Base-by-base conservation (phyloP, 2,797 vertebrate genomes). In the Amniataba percoides region DNA sequence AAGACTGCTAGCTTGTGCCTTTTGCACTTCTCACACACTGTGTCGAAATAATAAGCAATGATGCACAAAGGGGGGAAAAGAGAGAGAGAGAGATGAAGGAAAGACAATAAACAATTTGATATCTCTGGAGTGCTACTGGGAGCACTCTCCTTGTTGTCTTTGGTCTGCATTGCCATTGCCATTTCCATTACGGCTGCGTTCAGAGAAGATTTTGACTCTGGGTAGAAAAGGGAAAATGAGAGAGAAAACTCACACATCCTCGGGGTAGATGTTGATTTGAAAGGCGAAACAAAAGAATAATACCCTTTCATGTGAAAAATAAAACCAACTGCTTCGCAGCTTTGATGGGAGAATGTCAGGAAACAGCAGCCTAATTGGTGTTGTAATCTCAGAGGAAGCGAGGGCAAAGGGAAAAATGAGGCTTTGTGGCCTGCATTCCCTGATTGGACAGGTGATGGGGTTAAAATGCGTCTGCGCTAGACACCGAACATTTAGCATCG, bases 211-310 rank as follows among this genome's bases (percentile, higher is more conserved):
- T 88, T 92, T 62, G 73, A 87, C 61, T 73, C 69, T 78, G 73
- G 78, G 60, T 86, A 74, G 45, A 81, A 59, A 83, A 77, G 67
- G 39, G 67, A 80, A 86, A 86, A 88, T 88, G 83, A 92, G 87
- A 83, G 56, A 63, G 62, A 83, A 84, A 77, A 80, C 66, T 79
- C 80, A 63, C 74, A 90, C 87, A 93, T 92, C 93, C 93, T 91
- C 67, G 62, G 92, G 90, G 86, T 91, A 85, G 91, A 93, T 94
- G 94, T 89, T 95, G 92, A 93, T 94, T 93, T 93, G 85, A 94
- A 91, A 82, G 85, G 80, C 90, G 84, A 91, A 93, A 90, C 90
- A 87, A 91, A 93, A 89, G 84, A 93, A 94, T 92, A 90, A 90
- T 87, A 85, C 74, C 49, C 89, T 93, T 94, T 94, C 93, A 95